Evolutionary conservation across 2,797 vertebrate species (phyloP), one percentile per base, ranked within the genome.

Genomic region (Fundulus diaphanus): DNA sequence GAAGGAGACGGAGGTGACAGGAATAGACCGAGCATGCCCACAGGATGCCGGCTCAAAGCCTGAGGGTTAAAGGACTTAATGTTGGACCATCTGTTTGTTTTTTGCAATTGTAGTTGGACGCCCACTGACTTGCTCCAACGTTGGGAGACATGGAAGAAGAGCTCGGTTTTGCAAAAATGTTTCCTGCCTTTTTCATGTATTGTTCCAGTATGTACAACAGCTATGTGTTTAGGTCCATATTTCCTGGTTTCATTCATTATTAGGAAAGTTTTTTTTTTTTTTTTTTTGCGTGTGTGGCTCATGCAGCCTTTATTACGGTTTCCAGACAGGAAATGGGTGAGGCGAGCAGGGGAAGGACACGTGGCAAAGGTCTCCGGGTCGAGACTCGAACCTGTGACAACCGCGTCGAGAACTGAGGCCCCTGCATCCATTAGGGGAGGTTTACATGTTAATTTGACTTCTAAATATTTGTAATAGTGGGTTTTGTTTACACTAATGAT

Each of bases 1-100:
- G 70, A 78, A 2, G 70, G 44, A 13, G 44, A 82, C 27, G 56
- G 1, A 46, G 72, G 18, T 49, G 27, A 76, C 15, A 2, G 11
- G 42, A 35, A 46, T 15, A 68, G 40, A 68, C 35, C n/a, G 11
- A 33, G 22, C 27, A 68, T 37, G 33, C 31, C 29, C 3, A 48
- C 22, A 7, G 15, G 20, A 2, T 20, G 13, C 72, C 27, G 46
- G n/a, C 18, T 66, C 15, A 40, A 29, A 48, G 16, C 48, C 33
- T 52, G 2, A 42, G 52, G 15, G 44, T 44, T 29, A 22, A 31
- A 33, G 20, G 40, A 44, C 24, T 66, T 42, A 66, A 66, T 42
- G 63, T 27, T 42, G 37, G 24, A 66, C 5, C 11, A n/a, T 65
- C 24, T 46, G 15, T 46, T 12, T 15, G 2, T 33, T 20, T 24